These are phyloP conservation scores for Heliconius cydno DNA, from an alignment of 2,888 invertebrate species.

Conservation along the genomic window DNA sequence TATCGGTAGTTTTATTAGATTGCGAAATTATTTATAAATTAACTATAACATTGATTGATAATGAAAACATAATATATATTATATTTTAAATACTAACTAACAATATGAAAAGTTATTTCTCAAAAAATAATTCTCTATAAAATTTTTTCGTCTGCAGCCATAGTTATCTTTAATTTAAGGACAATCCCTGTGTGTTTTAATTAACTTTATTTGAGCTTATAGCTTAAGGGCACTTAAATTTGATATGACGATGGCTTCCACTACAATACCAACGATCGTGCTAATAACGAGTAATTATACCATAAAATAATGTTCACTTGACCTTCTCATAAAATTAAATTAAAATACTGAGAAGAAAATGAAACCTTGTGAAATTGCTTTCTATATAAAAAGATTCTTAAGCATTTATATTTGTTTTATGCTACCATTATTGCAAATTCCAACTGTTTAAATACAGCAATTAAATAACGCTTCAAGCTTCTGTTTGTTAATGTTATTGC, in stretches of 20 bases:
- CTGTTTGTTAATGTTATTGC: not conserved
- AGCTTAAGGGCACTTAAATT: slow-evolving; percentile 33
- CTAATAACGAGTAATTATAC: slow-evolving; percentile 21
- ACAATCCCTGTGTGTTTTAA: slow-evolving; percentile 34
- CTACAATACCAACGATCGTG: slow-evolving; percentile 15
- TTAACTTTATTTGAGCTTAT: slow-evolving; percentile 39
- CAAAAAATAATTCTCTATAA: not conserved
- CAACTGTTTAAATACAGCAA: slow-evolving; percentile 35
- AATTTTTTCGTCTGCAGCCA: not conserved
- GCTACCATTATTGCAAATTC: not conserved
- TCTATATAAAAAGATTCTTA: not conserved
- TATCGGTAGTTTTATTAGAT: not conserved
- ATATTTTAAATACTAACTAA: too few species aligned
- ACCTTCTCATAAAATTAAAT: slow-evolving; percentile 1
- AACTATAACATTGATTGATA: not conserved
- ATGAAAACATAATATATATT: too few species aligned
- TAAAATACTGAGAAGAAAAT: not conserved
- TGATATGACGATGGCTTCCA: slow-evolving; percentile 22
- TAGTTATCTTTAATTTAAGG: slow-evolving; percentile 9
- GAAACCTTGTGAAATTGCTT: not conserved
- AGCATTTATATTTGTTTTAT: slow-evolving; percentile 9
- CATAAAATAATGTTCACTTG: not conserved
- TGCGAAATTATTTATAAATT: not conserved
- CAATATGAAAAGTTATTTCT: too few species aligned
- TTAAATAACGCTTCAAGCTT: slow-evolving; percentile 9